Evolutionary conservation across 2,113 vertebrate species (phyloP).

Genomic region (Terrapene triunguis): DNA sequence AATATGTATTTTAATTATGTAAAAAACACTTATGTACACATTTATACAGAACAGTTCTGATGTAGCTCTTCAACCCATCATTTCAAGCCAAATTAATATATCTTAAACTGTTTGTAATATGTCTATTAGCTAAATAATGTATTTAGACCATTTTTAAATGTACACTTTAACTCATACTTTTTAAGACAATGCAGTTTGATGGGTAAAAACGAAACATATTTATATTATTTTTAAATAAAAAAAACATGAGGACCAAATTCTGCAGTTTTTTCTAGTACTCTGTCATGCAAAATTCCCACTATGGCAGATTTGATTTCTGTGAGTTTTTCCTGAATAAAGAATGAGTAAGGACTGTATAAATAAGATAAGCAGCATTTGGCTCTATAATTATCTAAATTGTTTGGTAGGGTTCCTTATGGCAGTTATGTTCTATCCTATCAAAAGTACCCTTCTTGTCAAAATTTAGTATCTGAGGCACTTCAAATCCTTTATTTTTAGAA

Average conservation of each 20-base stretch:
- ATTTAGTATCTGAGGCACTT: background rate
- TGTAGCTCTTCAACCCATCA: background rate
- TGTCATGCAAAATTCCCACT: conserved; percentile 10
- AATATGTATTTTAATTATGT: conserved; percentile 73
- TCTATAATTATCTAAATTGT: background rate
- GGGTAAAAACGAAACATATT: background rate
- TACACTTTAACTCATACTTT: conserved; percentile 13
- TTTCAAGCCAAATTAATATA: background rate
- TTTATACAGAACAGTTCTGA: conserved; percentile 46
- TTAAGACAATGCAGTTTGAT: background rate
- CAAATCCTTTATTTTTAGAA: background rate
- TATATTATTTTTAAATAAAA: background rate
- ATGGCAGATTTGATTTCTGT: background rate
- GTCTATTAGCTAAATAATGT: background rate
- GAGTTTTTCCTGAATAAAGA: background rate
- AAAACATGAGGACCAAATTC: background rate
- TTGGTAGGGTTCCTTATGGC: background rate
- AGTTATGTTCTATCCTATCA: background rate
- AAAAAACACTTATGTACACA: conserved; percentile 62
- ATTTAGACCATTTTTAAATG: background rate
- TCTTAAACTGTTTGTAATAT: background rate
- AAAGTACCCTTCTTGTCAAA: background rate
- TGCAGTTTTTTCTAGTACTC: background rate
- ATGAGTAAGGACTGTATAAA: background rate
- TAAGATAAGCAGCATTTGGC: background rate